A percentile compares a stretch with the other conserved stretches of the same genome.
Evolutionary conservation across 2,113 vertebrate species (phyloP).

Genomic region (Pterocles gutturalis): DNA sequence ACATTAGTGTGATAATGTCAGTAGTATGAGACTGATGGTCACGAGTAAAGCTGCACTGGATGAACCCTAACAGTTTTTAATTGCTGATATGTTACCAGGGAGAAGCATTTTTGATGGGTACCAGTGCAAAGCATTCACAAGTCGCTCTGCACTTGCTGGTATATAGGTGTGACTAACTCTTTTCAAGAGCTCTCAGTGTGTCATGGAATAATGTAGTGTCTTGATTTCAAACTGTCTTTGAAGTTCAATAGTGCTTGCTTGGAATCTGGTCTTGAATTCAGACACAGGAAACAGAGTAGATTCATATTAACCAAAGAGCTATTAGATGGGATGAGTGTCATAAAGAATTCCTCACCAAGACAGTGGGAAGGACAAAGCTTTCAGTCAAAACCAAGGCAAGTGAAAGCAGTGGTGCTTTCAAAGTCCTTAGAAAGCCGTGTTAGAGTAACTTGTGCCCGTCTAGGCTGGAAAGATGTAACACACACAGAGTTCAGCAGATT

Average conservation of each 20-base stretch:
- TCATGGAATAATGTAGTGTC: background rate
- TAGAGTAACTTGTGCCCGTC: background rate
- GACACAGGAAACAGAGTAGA: background rate
- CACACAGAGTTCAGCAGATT: background rate
- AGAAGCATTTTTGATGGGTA: background rate
- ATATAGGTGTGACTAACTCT: background rate
- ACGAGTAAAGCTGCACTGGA: background rate
- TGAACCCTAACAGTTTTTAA: background rate
- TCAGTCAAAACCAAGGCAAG: background rate
- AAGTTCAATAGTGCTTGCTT: background rate
- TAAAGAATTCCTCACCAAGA: background rate
- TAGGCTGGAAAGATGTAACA: background rate
- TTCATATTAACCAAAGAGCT: background rate
- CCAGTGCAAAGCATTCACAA: background rate
- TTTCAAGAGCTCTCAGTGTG: background rate
- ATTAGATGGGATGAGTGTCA: background rate
- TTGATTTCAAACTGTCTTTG: background rate
- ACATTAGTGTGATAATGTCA: background rate
- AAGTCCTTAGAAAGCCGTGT: background rate
- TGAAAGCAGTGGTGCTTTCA: background rate
- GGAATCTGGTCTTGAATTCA: background rate
- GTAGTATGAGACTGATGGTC: background rate
- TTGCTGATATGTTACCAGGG: background rate
- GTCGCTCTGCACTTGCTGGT: background rate
- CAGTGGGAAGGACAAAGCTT: background rate